Base-by-base conservation (phyloP, 2,888 invertebrate genomes). In the Auanema sp. region DNA sequence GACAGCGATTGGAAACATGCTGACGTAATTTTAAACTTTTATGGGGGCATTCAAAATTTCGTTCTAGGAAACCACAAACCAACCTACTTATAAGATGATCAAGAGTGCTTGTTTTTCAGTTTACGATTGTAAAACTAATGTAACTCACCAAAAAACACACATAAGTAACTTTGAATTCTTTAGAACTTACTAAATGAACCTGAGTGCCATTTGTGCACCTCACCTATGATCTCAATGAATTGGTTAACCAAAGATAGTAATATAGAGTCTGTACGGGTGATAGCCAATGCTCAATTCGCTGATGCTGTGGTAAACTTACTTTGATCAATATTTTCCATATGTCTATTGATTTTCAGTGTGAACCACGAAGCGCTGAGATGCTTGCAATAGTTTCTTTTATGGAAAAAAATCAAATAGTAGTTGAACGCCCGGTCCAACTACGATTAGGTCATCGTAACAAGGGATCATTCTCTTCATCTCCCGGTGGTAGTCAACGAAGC, bases 1-100 rank as follows among this genome's bases (percentile, higher is more conserved):
- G 73, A 73, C 49, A 65, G 66, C 6, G 73, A 73, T 50, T 73
- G 71, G 71, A 55, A 52, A n/a, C 62, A 66, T 12, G 62, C 56
- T 11, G 64, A 60, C 51, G 59, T 53, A 40, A 33, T 3, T 16
- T 49, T 52, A 8, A 6, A 6, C 14, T 25, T 16, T 21, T 14
- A 18, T 3, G 18, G 12, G 8, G 14, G 10, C 10, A 43, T 18
- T 47, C 10, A 10, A 47, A 18, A 10, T 47, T 47, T 10, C 47
- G 6, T 47, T 47, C 10, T 21, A 47, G 23, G 52, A 25, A 23
- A 4, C n/a, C 52, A 23, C 52, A 6, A 21, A 18, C 21, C 52
- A 52, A 21, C 23, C 33, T 4, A 18, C 52, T 10, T 25, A 23
- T 52, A 23, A 18, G 18, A 23, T 62, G 12, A 49, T 62, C n/a